Base-by-base conservation (phyloP, 2,797 vertebrate genomes). In the Liasis olivaceus region DNA sequence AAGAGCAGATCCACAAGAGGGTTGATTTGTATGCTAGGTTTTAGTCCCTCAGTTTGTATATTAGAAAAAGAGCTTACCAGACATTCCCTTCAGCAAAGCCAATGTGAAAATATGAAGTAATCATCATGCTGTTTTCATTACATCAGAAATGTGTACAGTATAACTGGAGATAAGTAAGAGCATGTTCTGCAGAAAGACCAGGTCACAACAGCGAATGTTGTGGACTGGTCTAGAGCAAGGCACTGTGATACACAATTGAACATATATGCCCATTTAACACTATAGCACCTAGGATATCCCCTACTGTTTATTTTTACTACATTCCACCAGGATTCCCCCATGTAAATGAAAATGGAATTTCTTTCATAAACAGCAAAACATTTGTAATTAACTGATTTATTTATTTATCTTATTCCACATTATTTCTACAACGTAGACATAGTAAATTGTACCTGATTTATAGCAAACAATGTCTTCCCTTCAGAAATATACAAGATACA, bases 251-350 rank as follows among this genome's bases (percentile, higher is more conserved):
- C 62, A 2, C 0, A 85, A 91, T 94, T 93, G 4, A 91, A 90
- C 84, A 69, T 47, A 42, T 90, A 90, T 88, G 93, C 92, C 90
- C 93, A 64, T 26, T 8, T 89, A 84, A 28, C 2, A 36, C 22
- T 92, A 90, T 92, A 92, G 77, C 90, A 96, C 85, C 85, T 60
- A 89, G 59, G 91, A 95, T 85, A 91, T 94, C 96, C 91, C 93
- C 93, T 88, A 88, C 96, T 88, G 92, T 90, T 93, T 95, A 95
- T 95, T 93, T 90, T 94, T 89, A 24, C 95, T 94, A 84, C 95
- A 97, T 96, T 95, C 93, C 95, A 92, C 90, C 93, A 96, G 94
- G 94, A 93, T 97, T 97, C 97, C 96, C 95, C 95, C 96, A 97
- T 94, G 94, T 56, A 92, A 96, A 96, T 93, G 66, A 87, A 94